A percentile compares a stretch with the other conserved stretches of the same genome.
Evolutionary conservation across 2,888 invertebrate species (phyloP).

Genomic region (Gymnosoma rotundatum): DNA sequence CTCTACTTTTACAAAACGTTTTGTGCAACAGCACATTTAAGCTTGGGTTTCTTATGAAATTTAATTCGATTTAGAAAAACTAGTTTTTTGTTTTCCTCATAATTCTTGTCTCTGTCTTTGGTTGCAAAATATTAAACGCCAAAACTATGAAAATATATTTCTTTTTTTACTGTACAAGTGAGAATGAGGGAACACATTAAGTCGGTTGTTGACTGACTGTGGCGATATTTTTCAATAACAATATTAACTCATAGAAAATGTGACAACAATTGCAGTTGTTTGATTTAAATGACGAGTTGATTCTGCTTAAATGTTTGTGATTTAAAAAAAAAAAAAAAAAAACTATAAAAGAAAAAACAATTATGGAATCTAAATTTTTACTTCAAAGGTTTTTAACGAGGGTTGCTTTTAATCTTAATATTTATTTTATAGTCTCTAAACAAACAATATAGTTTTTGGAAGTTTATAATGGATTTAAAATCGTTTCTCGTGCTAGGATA

Average conservation of each 20-base stretch:
- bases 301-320: conserved; percentile 6
- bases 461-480: no score
- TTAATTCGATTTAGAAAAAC: conserved; percentile 53
- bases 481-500: no score
- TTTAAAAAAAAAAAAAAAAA: not conserved
- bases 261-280: conserved; percentile 51
- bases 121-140: conserved; percentile 17
- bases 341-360: not conserved
- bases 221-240: conserved; percentile 38
- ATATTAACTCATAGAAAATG: conserved; percentile 17
- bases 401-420: not conserved
- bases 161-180: not conserved
- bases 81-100: conserved; percentile 41
- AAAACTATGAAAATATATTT: conserved; percentile 26
- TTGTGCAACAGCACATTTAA: conserved; percentile 21
- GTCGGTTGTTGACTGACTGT: not conserved
- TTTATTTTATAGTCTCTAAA: no score
- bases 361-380: conserved; percentile 24
- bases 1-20: conserved; percentile 5
- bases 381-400: not conserved
- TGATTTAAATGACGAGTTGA: not conserved
- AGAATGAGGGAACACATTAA: conserved; percentile 11
- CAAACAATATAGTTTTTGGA: no score
- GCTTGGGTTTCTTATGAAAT: conserved; percentile 39
- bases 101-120: conserved; percentile 15